phyloP scores from a whole-genome alignment of 2,888 invertebrate species.

The Pyrrhia umbra region DNA sequence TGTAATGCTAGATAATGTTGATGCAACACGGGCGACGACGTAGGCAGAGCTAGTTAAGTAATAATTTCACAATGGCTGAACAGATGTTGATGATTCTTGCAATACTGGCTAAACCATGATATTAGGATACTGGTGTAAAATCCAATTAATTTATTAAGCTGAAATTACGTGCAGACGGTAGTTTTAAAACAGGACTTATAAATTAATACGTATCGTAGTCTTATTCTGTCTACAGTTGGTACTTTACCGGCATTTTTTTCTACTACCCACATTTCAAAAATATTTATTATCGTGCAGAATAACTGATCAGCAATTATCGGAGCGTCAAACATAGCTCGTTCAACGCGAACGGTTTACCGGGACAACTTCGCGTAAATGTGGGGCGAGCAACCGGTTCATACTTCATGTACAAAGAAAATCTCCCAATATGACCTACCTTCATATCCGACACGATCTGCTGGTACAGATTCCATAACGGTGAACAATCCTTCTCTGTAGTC shows the following conservation, averaged over 20 bases:
- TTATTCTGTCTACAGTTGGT: no score
- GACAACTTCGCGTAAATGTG: constrained; percentile 73
- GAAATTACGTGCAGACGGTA: no score
- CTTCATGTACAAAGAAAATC: constrained; percentile 59
- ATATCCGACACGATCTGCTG: constrained; percentile 98
- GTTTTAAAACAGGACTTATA: no score
- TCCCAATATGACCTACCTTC: constrained; percentile 93
- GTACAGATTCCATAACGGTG: constrained; percentile 97
- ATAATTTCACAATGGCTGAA: no score
- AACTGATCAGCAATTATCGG: constrained; percentile 49
- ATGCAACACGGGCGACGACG: no score
- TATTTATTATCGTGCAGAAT: constrained; percentile 36
- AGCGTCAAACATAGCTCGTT: constrained; percentile 70
- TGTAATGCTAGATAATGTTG: no score
- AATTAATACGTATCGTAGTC: no score
- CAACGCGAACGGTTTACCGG: constrained; percentile 74
- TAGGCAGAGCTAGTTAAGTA: no score
- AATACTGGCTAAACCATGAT: no score
- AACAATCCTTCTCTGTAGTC: constrained; percentile 94
- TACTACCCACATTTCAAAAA: constrained; percentile 34
- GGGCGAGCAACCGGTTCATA: constrained; percentile 67
- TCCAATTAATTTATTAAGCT: no score
- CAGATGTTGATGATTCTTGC: no score
- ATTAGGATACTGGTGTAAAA: no score
- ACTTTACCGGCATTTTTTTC: not conserved